A percentile compares a stretch with the other conserved stretches of the same genome.
Conservation (phyloP, 2,888 invertebrate species). For the Cephus sareptanus region DNA sequence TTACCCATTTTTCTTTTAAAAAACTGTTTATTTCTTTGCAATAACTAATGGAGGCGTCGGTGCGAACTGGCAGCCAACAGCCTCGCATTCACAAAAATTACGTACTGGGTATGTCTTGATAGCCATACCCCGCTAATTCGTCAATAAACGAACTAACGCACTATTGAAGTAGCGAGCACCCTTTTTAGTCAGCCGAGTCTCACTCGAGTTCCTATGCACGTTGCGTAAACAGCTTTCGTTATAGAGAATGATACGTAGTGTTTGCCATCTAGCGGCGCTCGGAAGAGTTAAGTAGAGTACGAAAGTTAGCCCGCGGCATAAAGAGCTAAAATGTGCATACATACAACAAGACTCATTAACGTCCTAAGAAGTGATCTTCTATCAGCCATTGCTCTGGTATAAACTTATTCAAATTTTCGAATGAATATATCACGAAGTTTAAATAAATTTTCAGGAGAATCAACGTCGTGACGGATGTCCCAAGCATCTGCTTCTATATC, state of each 20-base stretch:
- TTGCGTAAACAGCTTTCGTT: background rate
- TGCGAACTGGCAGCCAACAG: conserved; percentile 78
- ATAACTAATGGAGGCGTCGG: conserved; percentile 71
- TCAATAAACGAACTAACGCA: conserved; percentile 68
- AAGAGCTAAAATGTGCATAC: background rate
- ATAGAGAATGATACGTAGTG: background rate
- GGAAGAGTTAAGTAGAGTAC: background rate
- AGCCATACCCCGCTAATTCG: conserved; percentile 79
- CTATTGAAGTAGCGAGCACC: conserved; percentile 76
- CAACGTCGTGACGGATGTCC: background rate
- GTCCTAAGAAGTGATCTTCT: background rate
- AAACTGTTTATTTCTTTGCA: background rate
- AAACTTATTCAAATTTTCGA: background rate
- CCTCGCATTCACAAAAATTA: conserved; percentile 79
- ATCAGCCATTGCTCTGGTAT: background rate
- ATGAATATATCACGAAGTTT: background rate
- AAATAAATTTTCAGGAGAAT: background rate
- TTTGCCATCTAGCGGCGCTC: background rate
- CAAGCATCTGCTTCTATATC: background rate
- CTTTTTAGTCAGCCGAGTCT: conserved; percentile 47
- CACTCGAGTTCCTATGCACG: background rate
- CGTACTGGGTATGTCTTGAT: conserved; percentile 89
- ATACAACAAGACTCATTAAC: background rate
- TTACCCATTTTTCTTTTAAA: background rate
- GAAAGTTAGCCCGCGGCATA: background rate